phyloP scores from a whole-genome alignment of 2,888 invertebrate genomes.

The Melolontha melolontha region DNA sequence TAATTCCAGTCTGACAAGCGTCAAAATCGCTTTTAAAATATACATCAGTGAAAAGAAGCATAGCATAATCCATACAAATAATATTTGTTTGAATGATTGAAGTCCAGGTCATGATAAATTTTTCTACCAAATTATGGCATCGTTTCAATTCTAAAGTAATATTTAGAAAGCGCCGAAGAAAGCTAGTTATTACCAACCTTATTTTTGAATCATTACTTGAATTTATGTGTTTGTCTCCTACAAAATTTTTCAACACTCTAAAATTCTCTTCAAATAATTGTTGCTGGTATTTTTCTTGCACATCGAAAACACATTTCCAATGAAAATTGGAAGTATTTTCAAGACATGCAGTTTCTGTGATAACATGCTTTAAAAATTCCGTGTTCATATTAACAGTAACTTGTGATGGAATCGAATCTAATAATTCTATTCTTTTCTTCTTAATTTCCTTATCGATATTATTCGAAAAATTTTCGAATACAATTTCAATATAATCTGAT shows the following conservation, averaged over 20 bases:
- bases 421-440: constrained; percentile 2
- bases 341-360: constrained; percentile 10
- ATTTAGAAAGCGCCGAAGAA: not conserved
- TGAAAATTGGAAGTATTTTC: constrained; percentile 11
- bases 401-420: constrained; percentile 9
- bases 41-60: constrained; percentile 1
- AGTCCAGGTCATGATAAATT: constrained; percentile 14
- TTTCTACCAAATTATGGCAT: constrained; percentile 3
- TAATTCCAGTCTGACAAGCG: constrained; percentile 1
- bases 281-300: not conserved
- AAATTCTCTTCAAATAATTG: constrained; percentile 13
- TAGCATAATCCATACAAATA: not conserved
- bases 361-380: constrained; percentile 11
- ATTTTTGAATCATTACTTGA: not conserved
- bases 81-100: not conserved
- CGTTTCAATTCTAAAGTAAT: not conserved
- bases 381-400: not conserved
- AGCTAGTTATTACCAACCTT: constrained; percentile 3
- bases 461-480: constrained; percentile 1
- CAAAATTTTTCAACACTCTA: constrained; percentile 1
- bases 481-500: constrained; percentile 12
- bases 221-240: not conserved
- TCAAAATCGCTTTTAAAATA: constrained; percentile 23
- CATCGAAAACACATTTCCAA: constrained; percentile 18
- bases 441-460: constrained; percentile 11